Evolutionary conservation across 2,888 invertebrate species (phyloP).

Genomic region (Argynnis bischoffii): DNA sequence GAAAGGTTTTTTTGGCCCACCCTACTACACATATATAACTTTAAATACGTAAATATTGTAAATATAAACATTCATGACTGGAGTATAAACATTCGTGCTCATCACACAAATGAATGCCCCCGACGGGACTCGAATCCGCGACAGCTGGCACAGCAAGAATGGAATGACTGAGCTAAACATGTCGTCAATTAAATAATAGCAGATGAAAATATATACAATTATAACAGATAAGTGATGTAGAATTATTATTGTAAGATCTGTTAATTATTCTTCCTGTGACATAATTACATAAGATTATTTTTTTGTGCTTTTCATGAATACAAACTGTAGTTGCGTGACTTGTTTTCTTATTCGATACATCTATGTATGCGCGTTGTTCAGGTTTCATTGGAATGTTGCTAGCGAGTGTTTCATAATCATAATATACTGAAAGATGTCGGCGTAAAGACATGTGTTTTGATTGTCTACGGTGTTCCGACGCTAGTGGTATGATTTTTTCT

Average conservation of each 20-base stretch:
- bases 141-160: too few relatives aligned
- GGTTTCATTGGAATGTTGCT: conserved; percentile 43
- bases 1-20: too few relatives aligned
- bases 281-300: not conserved
- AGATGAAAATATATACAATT: too few relatives aligned
- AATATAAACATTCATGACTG: too few relatives aligned
- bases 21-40: too few relatives aligned
- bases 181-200: too few relatives aligned
- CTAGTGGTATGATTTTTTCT: conserved; percentile 44
- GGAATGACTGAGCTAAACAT: too few relatives aligned
- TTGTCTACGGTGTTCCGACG: conserved; percentile 51
- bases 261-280: not conserved
- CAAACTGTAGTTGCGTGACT: conserved; percentile 30
- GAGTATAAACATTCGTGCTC: too few relatives aligned
- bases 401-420: conserved; percentile 48
- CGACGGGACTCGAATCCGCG: too few relatives aligned
- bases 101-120: too few relatives aligned
- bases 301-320: conserved; percentile 11
- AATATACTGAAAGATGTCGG: conserved; percentile 48
- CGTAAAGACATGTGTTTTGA: conserved; percentile 59
- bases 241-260: conserved; percentile 5
- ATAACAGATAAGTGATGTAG: not conserved
- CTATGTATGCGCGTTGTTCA: conserved; percentile 42
- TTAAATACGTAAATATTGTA: too few relatives aligned
- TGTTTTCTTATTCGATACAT: conserved; percentile 24